Evolutionary conservation across 2,888 invertebrate species (phyloP).

Genomic region (Liposcelis brunnea): DNA sequence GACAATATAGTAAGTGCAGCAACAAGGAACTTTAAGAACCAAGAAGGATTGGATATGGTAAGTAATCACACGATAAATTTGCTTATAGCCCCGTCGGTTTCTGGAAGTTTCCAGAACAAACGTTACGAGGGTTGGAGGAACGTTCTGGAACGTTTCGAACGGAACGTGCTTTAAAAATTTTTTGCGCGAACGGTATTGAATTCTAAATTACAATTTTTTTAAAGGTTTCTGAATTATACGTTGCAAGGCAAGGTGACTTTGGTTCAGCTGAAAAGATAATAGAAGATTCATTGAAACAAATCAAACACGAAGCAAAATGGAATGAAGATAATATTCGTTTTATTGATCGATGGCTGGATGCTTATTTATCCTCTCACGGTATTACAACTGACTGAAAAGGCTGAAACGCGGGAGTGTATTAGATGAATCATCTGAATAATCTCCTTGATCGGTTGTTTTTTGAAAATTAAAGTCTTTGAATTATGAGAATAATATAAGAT

Average conservation of each 20-base stretch:
- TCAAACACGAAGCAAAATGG: background rate
- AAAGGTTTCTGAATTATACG: background rate
- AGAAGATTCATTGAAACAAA: background rate
- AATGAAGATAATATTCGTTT: background rate
- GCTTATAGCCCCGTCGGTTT: too few relatives aligned
- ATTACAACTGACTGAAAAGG: too few relatives aligned
- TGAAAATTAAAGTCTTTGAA: too few relatives aligned
- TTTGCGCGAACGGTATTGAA: background rate
- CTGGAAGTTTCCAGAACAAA: too few relatives aligned
- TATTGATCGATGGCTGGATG: slow-evolving; percentile 3
- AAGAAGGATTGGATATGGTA: slow-evolving; percentile 4
- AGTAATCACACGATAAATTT: background rate
- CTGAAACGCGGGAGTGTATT: too few relatives aligned
- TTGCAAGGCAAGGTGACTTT: background rate
- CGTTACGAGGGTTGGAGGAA: too few relatives aligned
- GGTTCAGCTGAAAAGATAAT: background rate
- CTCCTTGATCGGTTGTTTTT: too few relatives aligned
- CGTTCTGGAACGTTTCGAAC: too few relatives aligned
- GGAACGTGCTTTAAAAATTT: too few relatives aligned
- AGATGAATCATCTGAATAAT: too few relatives aligned
- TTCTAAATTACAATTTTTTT: background rate
- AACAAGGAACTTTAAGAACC: slow-evolving; percentile 1
- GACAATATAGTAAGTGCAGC: slow-evolving; percentile 4
- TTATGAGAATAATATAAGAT: too few relatives aligned
- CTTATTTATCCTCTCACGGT: background rate